Conservation (phyloP, 2,797 vertebrate species). For the Scolopax rusticola region DNA sequence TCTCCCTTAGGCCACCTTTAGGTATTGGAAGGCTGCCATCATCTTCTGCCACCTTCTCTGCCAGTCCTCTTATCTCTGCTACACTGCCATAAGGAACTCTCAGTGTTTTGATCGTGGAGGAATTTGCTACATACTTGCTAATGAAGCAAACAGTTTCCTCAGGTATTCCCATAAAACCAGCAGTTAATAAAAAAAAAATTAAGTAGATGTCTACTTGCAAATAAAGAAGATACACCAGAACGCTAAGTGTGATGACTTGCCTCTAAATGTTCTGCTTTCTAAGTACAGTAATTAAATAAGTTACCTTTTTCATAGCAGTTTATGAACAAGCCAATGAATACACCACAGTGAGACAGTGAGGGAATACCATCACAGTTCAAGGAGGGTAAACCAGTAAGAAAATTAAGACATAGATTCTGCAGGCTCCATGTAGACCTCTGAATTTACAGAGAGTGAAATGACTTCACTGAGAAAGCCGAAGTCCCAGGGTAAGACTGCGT, state of each 20-base stretch:
- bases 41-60: neutral
- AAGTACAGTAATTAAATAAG: neutral
- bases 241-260: neutral
- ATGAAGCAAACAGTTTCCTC: neutral
- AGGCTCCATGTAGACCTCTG: neutral
- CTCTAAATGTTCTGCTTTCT: neutral
- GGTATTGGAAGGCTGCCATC: no score
- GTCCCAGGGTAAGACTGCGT: neutral
- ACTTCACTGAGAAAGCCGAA: neutral
- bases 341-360: neutral
- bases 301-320: neutral
- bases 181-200: neutral
- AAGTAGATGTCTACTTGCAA: neutral
- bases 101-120: neutral
- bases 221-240: neutral
- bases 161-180: neutral
- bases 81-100: neutral
- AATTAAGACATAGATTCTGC: neutral
- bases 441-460: neutral
- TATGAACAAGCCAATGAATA: neutral
- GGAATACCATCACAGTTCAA: neutral
- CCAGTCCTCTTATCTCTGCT: neutral
- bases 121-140: neutral
- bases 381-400: neutral
- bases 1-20: no score